Conservation (phyloP, 2,113 vertebrate species). For the Poicephalus gulielmi region DNA sequence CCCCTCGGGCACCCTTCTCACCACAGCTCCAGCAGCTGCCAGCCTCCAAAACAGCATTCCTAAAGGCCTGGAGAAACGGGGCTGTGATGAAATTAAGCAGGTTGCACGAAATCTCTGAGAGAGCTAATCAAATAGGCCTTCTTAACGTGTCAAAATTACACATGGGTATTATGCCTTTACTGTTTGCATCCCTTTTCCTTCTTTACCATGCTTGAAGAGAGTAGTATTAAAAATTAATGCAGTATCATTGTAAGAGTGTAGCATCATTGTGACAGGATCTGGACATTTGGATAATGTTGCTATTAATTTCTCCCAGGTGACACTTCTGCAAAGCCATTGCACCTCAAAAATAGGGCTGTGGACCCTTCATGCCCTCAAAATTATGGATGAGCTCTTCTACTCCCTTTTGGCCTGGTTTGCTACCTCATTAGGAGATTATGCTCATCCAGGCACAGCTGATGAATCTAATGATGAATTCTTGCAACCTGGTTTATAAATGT, state of each 20-base stretch:
- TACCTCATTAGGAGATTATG: background rate
- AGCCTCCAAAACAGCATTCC: too few relatives aligned
- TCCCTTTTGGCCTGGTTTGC: background rate
- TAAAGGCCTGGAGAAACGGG: background rate
- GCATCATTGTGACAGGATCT: background rate
- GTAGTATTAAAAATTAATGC: background rate
- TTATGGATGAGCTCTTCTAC: background rate
- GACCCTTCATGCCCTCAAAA: background rate
- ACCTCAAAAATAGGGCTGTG: background rate
- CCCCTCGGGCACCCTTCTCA: too few relatives aligned
- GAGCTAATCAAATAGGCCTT: background rate
- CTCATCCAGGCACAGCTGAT: background rate
- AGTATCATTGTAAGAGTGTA: background rate
- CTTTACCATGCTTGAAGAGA: background rate
- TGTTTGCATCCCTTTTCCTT: background rate
- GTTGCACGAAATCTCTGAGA: background rate
- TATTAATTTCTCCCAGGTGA: background rate
- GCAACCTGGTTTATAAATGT: background rate
- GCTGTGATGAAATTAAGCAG: background rate
- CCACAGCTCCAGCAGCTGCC: too few relatives aligned
- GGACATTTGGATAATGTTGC: background rate
- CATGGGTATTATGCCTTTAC: background rate
- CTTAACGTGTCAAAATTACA: background rate
- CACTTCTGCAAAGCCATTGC: background rate
- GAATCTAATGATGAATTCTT: background rate